Conservation (phyloP, 2,797 vertebrate genomes). For the Myripristis jacobus region DNA sequence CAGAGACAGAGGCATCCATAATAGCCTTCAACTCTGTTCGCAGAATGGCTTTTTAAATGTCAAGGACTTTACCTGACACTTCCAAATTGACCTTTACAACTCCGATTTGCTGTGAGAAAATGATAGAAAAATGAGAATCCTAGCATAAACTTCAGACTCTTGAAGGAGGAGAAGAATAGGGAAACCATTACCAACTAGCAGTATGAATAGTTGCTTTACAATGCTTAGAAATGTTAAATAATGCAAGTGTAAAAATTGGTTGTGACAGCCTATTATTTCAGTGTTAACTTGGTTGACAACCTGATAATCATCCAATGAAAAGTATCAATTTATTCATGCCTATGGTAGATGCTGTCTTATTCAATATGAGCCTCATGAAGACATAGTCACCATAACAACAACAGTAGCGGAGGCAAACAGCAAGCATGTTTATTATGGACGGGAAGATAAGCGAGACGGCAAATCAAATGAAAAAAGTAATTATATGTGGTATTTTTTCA, state of each 20-base stretch:
- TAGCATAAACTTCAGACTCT: constrained; percentile 61
- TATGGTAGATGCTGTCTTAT: constrained; percentile 68
- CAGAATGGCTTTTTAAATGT: constrained; percentile 85
- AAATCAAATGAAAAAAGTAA: constrained; percentile 44
- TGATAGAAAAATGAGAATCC: constrained; percentile 68
- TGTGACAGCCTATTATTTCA: constrained; percentile 75
- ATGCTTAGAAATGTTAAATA: constrained; percentile 70
- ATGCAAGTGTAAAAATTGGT: constrained; percentile 45
- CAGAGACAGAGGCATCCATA: constrained; percentile 70
- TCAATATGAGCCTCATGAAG: constrained; percentile 56
- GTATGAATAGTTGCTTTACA: constrained; percentile 45
- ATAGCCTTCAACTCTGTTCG: constrained; percentile 71
- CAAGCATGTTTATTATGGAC: constrained; percentile 25
- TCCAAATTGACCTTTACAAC: constrained; percentile 80
- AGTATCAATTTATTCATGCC: constrained; percentile 69
- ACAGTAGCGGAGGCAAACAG: constrained; percentile 60
- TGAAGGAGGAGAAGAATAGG: constrained; percentile 14
- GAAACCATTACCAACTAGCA: constrained; percentile 44
- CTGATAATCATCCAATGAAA: constrained; percentile 75
- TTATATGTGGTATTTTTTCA: constrained; percentile 2
- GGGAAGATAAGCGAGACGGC: constrained; percentile 25
- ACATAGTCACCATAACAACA: constrained; percentile 42
- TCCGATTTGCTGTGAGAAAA: constrained; percentile 69
- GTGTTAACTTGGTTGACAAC: constrained; percentile 76
- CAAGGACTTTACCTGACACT: constrained; percentile 83